These are phyloP conservation scores for Apteryx mantelli DNA, from an alignment of 2,113 vertebrate species.

Conservation along the genomic window DNA sequence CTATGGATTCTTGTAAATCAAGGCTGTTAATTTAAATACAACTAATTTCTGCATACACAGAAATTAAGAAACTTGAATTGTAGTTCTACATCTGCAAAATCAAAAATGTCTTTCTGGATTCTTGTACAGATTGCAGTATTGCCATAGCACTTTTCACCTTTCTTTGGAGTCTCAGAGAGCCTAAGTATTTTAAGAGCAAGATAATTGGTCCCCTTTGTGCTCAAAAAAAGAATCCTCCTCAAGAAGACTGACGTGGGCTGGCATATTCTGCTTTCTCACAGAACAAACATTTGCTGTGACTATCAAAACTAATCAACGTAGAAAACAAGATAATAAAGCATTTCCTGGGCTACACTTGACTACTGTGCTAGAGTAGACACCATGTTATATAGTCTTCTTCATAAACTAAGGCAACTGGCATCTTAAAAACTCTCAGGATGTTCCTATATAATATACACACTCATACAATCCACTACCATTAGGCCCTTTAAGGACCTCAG, in stretches of 20 bases:
- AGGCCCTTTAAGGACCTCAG: not conserved
- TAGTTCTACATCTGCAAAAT: not conserved
- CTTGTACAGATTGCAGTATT: not conserved
- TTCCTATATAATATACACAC: not conserved
- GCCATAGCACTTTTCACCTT: not conserved
- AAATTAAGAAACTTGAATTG: not conserved
- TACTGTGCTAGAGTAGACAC: not conserved
- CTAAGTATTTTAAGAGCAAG: not conserved
- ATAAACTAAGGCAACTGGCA: not conserved
- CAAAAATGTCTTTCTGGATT: not conserved
- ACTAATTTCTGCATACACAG: not conserved
- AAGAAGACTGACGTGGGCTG: not conserved
- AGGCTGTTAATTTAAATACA: not conserved
- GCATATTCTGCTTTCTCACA: not conserved
- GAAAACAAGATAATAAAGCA: not conserved
- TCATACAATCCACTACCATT: not conserved
- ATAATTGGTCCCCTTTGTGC: not conserved
- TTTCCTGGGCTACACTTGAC: not conserved
- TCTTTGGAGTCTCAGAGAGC: not conserved
- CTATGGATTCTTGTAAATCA: not conserved
- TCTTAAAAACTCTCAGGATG: not conserved
- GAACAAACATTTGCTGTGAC: not conserved
- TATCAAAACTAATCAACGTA: not conserved
- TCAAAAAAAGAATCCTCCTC: not conserved
- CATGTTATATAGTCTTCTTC: not conserved